Base-by-base conservation (phyloP, 23 tunicate genomes). In the Ciona savignyi region DNA sequence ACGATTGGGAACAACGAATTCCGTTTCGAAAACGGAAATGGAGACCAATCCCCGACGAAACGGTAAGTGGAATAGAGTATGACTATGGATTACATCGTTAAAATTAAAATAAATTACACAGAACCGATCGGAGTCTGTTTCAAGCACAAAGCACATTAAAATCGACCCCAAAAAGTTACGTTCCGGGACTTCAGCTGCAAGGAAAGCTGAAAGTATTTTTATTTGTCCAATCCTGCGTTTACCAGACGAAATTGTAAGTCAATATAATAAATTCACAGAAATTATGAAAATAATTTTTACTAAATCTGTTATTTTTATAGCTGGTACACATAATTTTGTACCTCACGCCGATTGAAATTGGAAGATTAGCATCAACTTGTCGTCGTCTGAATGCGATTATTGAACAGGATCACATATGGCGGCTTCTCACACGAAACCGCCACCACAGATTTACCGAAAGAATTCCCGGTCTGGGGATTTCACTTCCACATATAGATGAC, bases 331-430 rank as follows among this genome's bases (percentile, higher is more conserved):
- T 91, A 61, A 66, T 77, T 20, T 66, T 75, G 27, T 72, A 84
- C 63, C 67, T 91, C 63, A 67, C 71, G 25, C 85, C 93, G 2
- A 70, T 11, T 1, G 90, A 76, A 60, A 78, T 85, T 22, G 97
- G 92, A 30, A 33, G 72, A 19, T 66, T 85, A 1, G 78, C 91
- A 0, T 74, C 80, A 19, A 85, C 91, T 0, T 91, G 97, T 60
- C 35, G 27, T 3, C 69, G 86, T 0, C 32, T 91, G 27, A 68
- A 76, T 34, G 65, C 48, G 4, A 70, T 91, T 34, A 72, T 91
- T 35, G 51, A 71, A 25, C 86, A 91, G 64, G 61, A 82, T 76
- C 82, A 76, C 61, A 63, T 91, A 33, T 91, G 97, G 97, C 75
- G 65, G 56, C 48, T 66, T 72, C 76, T 88, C 9, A 76, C 66